A percentile compares a stretch with the other conserved stretches of the same genome.
These are phyloP conservation scores for Oryzias melastigma DNA, from an alignment of 2,113 vertebrate species.

Conservation along the genomic window DNA sequence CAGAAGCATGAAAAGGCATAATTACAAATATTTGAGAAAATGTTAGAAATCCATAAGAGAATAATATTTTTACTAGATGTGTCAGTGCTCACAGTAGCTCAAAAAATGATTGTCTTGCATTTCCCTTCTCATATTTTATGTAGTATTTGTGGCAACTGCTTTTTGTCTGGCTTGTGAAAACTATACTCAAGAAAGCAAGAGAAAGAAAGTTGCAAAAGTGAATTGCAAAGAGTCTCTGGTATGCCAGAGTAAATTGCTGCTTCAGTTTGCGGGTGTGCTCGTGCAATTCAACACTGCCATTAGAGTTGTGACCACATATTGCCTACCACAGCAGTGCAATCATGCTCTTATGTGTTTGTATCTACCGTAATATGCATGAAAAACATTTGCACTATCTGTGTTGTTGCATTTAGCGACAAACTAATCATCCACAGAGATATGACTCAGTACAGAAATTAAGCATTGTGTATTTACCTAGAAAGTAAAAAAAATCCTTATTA, in stretches of 20 bases:
- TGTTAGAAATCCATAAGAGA: slow-evolving; percentile 5
- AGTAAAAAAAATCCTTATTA: too few relatives aligned
- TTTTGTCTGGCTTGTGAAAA: slow-evolving; percentile 20
- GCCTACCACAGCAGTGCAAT: slow-evolving; percentile 64
- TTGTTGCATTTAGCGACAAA: too few relatives aligned
- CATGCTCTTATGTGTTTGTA: slow-evolving; percentile 62
- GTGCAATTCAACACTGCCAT: slow-evolving; percentile 79
- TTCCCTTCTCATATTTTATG: not conserved
- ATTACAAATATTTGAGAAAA: slow-evolving; percentile 15
- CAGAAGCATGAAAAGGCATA: slow-evolving; percentile 17
- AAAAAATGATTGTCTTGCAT: slow-evolving; percentile 2
- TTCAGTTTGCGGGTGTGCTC: slow-evolving; percentile 79
- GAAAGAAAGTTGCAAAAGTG: slow-evolving; percentile 47
- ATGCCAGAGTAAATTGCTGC: slow-evolving; percentile 77
- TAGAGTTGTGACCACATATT: slow-evolving; percentile 75
- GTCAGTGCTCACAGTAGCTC: slow-evolving; percentile 3
- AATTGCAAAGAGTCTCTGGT: slow-evolving; percentile 50
- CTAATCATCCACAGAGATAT: too few relatives aligned
- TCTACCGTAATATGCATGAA: slow-evolving; percentile 57
- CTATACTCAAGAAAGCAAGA: slow-evolving; percentile 22
- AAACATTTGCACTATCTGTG: not conserved
- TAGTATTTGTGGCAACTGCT: slow-evolving; percentile 1
- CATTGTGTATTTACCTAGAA: too few relatives aligned
- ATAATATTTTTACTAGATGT: slow-evolving; percentile 13
- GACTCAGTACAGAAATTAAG: too few relatives aligned